A percentile compares a stretch with the other conserved stretches of the same genome.
Conservation (phyloP, 2,113 vertebrate genomes). For the Sorex fumeus region DNA sequence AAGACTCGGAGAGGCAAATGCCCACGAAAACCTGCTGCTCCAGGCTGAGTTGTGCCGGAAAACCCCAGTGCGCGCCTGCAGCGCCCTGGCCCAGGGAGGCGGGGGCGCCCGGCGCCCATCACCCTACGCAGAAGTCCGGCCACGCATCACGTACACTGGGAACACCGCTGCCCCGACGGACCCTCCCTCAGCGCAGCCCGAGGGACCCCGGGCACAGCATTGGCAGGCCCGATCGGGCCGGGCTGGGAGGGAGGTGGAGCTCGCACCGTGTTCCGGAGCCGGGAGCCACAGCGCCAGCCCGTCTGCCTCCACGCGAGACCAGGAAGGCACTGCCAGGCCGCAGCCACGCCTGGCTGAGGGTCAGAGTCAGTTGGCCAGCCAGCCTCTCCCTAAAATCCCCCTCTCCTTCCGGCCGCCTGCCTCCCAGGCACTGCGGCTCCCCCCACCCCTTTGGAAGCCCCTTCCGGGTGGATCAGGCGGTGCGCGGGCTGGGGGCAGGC, state of each 20-base stretch:
- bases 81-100: background rate
- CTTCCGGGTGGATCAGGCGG: slow-evolving; percentile 12
- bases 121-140: background rate
- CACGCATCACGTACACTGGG: background rate
- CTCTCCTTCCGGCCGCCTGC: background rate
- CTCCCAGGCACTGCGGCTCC: background rate
- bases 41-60: background rate
- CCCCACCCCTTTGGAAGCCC: background rate
- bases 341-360: background rate
- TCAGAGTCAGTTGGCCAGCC: background rate
- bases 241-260: slow-evolving; percentile 28
- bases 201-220: background rate
- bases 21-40: background rate
- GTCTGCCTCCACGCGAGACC: background rate
- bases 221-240: background rate
- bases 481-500: slow-evolving; percentile 1
- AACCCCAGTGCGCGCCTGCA: background rate
- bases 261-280: background rate
- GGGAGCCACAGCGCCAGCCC: background rate
- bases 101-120: background rate
- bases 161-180: background rate
- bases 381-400: background rate
- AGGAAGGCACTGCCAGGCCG: slow-evolving; percentile 37
- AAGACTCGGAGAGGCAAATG: slow-evolving; percentile 16
- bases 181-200: slow-evolving; percentile 57